Conservation (phyloP, 53 echinoderm and acorn worm species). For the Astropecten irregularis region DNA sequence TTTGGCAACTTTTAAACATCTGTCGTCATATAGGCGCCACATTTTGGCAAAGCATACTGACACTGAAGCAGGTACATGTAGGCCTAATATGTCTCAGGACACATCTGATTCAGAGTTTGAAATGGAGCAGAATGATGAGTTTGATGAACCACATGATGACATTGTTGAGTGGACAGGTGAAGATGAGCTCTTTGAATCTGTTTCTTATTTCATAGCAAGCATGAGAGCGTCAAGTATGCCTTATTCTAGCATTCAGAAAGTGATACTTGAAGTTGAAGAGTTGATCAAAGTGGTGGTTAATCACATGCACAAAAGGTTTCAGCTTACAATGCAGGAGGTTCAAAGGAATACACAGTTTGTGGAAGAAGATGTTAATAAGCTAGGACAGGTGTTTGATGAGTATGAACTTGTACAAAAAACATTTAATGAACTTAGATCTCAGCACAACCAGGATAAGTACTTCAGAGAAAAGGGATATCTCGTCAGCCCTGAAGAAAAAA, state of each 20-base stretch:
- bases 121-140: background rate
- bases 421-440: constrained; percentile 31
- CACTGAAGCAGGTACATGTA: constrained; percentile 26
- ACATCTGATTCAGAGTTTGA: background rate
- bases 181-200: constrained; percentile 34
- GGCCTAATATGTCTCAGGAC: constrained; percentile 1
- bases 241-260: constrained; percentile 29
- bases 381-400: constrained; percentile 12
- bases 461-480: constrained; percentile 57
- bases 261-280: constrained; percentile 29
- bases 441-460: constrained; percentile 55
- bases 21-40: constrained; percentile 61
- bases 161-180: constrained; percentile 2
- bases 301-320: background rate
- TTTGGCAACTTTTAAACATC: constrained; percentile 27
- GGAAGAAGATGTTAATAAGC: constrained; percentile 2
- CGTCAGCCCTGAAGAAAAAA: constrained; percentile 31
- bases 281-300: background rate
- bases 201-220: constrained; percentile 40
- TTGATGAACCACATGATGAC: constrained; percentile 26
- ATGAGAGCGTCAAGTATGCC: constrained; percentile 42
- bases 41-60: constrained; percentile 20
- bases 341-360: background rate
- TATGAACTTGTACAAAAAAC: constrained; percentile 13
- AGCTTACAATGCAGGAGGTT: constrained; percentile 4